Percentiles rank a stretch among this genome's conserved stretches.
These are phyloP conservation scores for Phrynocephalus forsythii DNA, from an alignment of 2,797 vertebrate species.

Conservation along the genomic window DNA sequence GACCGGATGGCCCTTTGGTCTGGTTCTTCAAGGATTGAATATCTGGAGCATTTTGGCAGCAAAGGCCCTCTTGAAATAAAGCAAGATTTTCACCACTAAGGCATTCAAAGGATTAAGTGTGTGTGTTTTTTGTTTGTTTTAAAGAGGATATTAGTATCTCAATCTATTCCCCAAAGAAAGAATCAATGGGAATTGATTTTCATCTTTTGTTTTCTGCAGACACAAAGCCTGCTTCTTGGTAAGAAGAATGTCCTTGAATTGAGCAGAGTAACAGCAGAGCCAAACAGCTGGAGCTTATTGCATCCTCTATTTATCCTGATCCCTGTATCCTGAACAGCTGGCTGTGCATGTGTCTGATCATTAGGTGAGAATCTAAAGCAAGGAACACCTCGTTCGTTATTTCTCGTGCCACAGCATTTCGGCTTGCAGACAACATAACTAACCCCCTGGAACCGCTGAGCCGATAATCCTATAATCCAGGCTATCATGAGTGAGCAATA, in stretches of 20 bases:
- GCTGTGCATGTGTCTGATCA: slow-evolving; percentile 68
- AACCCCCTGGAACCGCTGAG: slow-evolving; percentile 45
- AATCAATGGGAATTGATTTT: not conserved
- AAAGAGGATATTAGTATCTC: not conserved
- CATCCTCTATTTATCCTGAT: slow-evolving; percentile 60
- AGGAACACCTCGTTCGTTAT: slow-evolving; percentile 61
- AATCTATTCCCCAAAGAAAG: slow-evolving; percentile 12
- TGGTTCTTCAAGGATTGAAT: not conserved
- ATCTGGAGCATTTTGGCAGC: not conserved
- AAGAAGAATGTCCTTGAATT: slow-evolving; percentile 58
- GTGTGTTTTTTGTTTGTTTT: not conserved
- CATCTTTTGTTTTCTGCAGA: slow-evolving; percentile 25
- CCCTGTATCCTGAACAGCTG: slow-evolving; percentile 64
- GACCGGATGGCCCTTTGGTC: not conserved
- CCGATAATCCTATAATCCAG: slow-evolving; percentile 49
- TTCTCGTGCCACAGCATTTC: slow-evolving; percentile 38
- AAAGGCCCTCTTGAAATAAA: not conserved
- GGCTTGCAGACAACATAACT: slow-evolving; percentile 56
- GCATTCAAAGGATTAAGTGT: not conserved
- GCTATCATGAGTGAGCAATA: slow-evolving; percentile 58
- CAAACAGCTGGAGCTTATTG: slow-evolving; percentile 58
- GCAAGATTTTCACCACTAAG: not conserved
- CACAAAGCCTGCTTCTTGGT: slow-evolving; percentile 31
- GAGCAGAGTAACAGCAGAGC: slow-evolving; percentile 42
- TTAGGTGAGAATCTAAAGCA: slow-evolving; percentile 67